Percentiles rank a stretch among this genome's conserved stretches.
Evolutionary conservation across 2,113 vertebrate genomes (phyloP).

Genomic region (Scalopus aquaticus): DNA sequence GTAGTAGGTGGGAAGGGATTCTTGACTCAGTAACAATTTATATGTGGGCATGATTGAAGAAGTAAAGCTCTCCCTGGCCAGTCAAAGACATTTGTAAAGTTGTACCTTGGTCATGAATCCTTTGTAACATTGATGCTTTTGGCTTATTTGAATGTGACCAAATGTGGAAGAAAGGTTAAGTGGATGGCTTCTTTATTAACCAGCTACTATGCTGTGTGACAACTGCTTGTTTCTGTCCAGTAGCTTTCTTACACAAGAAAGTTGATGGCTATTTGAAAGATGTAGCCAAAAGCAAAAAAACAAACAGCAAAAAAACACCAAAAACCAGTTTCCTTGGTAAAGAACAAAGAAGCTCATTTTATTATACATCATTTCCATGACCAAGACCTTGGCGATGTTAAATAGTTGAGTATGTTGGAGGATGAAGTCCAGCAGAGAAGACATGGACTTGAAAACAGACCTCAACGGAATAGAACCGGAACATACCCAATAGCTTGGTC

Average conservation of each 20-base stretch:
- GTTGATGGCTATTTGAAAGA: background rate
- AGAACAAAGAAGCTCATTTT: conserved; percentile 4
- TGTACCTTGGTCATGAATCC: background rate
- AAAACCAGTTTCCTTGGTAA: background rate
- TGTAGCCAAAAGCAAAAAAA: background rate
- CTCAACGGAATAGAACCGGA: background rate
- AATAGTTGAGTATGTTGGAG: background rate
- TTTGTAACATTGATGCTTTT: background rate
- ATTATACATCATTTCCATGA: background rate
- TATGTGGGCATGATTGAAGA: background rate
- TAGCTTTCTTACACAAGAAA: background rate
- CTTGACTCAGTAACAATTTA: background rate
- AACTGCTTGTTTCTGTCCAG: background rate
- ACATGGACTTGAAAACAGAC: background rate
- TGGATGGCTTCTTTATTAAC: background rate
- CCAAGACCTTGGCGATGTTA: background rate
- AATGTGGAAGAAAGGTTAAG: background rate
- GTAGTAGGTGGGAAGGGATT: background rate
- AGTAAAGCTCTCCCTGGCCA: background rate
- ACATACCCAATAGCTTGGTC: background rate
- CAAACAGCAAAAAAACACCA: background rate
- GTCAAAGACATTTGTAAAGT: background rate
- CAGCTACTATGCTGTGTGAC: background rate
- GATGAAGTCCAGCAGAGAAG: background rate
- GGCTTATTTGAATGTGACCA: background rate